phyloP scores from a whole-genome alignment of 2,888 invertebrate genomes.

The Caenorhabditis japonica region DNA sequence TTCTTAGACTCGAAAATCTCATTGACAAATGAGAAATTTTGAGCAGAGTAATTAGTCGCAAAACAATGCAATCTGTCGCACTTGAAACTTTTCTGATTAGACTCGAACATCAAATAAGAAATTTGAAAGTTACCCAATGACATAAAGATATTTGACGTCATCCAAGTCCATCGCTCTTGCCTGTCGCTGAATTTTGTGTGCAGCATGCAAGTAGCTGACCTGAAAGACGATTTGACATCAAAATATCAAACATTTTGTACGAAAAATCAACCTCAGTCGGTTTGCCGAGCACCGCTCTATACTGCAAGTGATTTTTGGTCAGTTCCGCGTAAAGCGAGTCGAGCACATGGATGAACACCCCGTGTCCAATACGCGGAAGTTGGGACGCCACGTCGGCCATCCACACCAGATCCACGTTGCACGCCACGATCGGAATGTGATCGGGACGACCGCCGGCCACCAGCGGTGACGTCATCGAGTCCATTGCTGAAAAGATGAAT shows the following conservation, averaged over 20 bases:
- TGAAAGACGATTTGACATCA: conserved; percentile 73
- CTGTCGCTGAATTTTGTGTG: conserved; percentile 81
- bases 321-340: conserved; percentile 82
- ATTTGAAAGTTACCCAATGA: conserved; percentile 81
- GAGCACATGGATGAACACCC: conserved; percentile 82
- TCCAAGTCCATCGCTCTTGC: conserved; percentile 80
- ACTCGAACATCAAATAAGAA: too few species aligned
- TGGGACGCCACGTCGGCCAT: conserved; percentile 83
- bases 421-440: conserved; percentile 83
- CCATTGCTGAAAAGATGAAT: conserved; percentile 56
- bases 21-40: too few species aligned
- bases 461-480: conserved; percentile 58
- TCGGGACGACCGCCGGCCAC: conserved; percentile 75
- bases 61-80: too few species aligned
- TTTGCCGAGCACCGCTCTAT: conserved; percentile 81
- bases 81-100: too few species aligned
- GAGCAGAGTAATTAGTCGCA: too few species aligned
- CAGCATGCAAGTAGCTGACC: conserved; percentile 83
- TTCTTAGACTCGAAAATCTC: too few species aligned
- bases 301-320: conserved; percentile 81
- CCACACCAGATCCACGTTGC: conserved; percentile 83
- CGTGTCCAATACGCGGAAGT: conserved; percentile 83
- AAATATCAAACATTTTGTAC: too few species aligned
- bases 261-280: conserved; percentile 79
- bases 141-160: conserved; percentile 81